These are phyloP conservation scores for Bimastos eiseni DNA, from an alignment of 2,888 invertebrate species.

Conservation along the genomic window DNA sequence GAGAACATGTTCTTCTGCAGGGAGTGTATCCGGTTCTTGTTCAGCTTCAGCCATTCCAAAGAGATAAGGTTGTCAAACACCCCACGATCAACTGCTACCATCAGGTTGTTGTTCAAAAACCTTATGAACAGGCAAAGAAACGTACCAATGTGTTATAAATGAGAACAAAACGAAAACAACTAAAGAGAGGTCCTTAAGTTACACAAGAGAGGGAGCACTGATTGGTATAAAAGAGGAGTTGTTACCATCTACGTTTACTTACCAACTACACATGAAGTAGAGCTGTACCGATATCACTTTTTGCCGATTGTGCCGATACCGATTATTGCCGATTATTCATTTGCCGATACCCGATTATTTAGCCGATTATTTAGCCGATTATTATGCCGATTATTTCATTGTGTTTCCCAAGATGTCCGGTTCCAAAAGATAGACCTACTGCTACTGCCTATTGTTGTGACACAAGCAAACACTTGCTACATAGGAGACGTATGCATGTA, in stretches of 20 bases:
- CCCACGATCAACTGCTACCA: conserved; percentile 73
- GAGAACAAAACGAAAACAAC: neutral
- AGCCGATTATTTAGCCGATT: no score
- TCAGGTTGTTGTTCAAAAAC: conserved; percentile 75
- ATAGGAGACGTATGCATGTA: no score
- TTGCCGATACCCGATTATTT: no score
- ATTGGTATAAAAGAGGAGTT: neutral
- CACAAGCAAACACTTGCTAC: no score
- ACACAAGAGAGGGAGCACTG: neutral
- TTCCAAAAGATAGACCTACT: no score
- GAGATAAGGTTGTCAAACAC: conserved; percentile 75
- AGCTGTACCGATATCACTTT: no score
- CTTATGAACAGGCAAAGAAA: conserved; percentile 61
- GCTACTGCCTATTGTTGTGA: no score
- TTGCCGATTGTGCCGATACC: no score
- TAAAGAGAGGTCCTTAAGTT: neutral
- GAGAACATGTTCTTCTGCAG: conserved; percentile 77
- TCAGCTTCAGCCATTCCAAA: conserved; percentile 76
- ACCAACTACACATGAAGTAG: neutral
- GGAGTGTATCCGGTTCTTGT: conserved; percentile 71
- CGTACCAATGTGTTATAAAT: neutral
- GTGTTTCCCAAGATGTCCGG: no score
- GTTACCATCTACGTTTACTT: neutral
- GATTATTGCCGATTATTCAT: no score
- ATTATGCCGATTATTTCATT: no score